Evolutionary conservation across 2,888 invertebrate species (phyloP), one percentile per base, ranked within the genome.

Genomic region (Parnassius mnemosyne): DNA sequence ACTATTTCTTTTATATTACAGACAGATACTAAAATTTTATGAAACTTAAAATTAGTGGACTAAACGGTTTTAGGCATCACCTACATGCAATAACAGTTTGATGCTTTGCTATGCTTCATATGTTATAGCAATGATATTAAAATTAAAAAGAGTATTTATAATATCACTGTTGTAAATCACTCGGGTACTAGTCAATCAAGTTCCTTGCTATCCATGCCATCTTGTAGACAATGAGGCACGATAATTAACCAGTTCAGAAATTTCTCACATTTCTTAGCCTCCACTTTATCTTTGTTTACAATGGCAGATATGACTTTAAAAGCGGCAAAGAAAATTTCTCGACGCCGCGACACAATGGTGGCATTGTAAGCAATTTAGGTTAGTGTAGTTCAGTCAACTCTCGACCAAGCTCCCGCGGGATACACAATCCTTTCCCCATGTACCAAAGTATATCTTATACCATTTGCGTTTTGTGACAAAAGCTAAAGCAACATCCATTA

Each of bases 321-420:
- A 70, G 68, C 73, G 73, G 72, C 76, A 78, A 82, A 79, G 79
- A 79, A 81, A 80, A 79, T 79, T 79, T 80, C 79, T 76, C 72
- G 74, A 76, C 77, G 73, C 74, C 71, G 71, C 68, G 70, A 83
- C 78, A 89, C 87, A 89, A 89, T 83, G 79, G 76, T 75, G 76
- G 73, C 80, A 80, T 86, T 89, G 87, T 85, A 74, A 72, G 79
- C 81, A 81, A 88, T 89, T 85, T 87, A 78, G 89, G 87, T 89
- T 87, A 87, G 80, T 70, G 68, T 78, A 83, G 89, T 89, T 88
- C 89, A 89, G 80, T 89, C 87, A 90, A 87, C 89, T 85, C 81
- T 71, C 76, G 69, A 73, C 75, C 79, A 71, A 49, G 76, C 81
- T 89, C 87, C 87, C 83, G 80, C 73, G 85, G 87, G 89, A 89